phyloP scores from a whole-genome alignment of 1,140 invertebrate species.

The Galleria mellonella region DNA sequence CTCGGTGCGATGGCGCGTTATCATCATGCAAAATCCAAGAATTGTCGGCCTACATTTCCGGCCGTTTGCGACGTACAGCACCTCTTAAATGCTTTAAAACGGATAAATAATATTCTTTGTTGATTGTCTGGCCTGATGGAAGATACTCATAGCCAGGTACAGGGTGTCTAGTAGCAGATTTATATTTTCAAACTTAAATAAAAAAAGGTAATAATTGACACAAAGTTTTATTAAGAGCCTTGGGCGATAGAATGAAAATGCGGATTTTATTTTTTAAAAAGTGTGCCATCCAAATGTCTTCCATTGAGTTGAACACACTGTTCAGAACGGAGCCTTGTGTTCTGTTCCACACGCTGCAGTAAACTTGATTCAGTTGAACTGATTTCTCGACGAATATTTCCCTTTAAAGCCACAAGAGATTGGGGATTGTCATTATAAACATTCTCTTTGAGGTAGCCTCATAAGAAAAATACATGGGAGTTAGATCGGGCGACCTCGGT shows the following conservation, averaged over 20 bases:
- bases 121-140: slow-evolving; percentile 12
- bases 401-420: slow-evolving; percentile 8
- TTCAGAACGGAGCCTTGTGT: slow-evolving; percentile 15
- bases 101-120: slow-evolving; percentile 25
- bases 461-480: not conserved
- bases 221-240: too few species aligned
- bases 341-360: slow-evolving; percentile 13
- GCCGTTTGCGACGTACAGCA: slow-evolving; percentile 17
- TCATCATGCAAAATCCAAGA: too few species aligned
- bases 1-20: too few species aligned
- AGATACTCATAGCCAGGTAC: slow-evolving; percentile 9
- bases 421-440: slow-evolving; percentile 10
- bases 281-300: slow-evolving; percentile 1
- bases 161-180: slow-evolving; percentile 2
- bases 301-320: slow-evolving; percentile 7
- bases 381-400: slow-evolving; percentile 9
- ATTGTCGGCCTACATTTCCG: slow-evolving; percentile 13
- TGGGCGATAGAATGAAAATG: too few species aligned
- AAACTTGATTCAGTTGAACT: slow-evolving; percentile 9
- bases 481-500: slow-evolving; percentile 6
- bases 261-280: not conserved
- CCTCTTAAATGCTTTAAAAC: slow-evolving; percentile 18
- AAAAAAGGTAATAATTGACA: too few species aligned
- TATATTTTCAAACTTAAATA: not conserved
- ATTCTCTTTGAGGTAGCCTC: slow-evolving; percentile 1